Evolutionary conservation across 2,888 invertebrate genomes (phyloP).

Genomic region (Prionchulus punctatus): DNA sequence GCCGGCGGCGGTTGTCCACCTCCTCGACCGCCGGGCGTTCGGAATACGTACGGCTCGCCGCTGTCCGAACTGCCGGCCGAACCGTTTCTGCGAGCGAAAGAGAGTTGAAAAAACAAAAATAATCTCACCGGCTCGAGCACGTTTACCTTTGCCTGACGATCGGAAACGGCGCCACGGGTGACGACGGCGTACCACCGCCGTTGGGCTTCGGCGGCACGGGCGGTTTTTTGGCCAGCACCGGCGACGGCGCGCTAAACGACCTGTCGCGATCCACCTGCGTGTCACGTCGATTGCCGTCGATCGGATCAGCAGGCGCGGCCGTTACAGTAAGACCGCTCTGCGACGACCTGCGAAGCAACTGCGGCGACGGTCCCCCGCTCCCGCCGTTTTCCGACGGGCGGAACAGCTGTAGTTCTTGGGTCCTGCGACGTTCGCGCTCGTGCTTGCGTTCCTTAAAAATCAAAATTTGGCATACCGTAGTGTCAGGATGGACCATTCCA

Average conservation of each 20-base stretch:
- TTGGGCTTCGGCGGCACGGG: background rate
- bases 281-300: too few relatives aligned
- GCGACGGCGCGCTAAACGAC: background rate
- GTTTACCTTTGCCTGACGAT: background rate
- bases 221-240: background rate
- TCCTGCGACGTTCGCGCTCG: conserved; percentile 51
- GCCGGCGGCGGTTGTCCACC: background rate
- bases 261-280: background rate
- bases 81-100: background rate
- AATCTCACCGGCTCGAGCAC: background rate
- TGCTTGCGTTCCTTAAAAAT: conserved; percentile 50
- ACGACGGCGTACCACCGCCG: background rate
- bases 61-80: background rate
- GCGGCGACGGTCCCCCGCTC: background rate
- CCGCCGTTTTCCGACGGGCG: background rate
- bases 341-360: background rate
- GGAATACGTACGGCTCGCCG: background rate
- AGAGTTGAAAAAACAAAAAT: background rate
- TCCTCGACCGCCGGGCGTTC: background rate
- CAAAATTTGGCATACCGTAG: too few relatives aligned
- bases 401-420: conserved; percentile 39
- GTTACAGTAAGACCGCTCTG: too few relatives aligned
- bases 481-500: too few relatives aligned
- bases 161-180: background rate
- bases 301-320: too few relatives aligned